Evolutionary conservation across 2,113 vertebrate genomes (phyloP).

Genomic region (Apistogramma diplotaenia): DNA sequence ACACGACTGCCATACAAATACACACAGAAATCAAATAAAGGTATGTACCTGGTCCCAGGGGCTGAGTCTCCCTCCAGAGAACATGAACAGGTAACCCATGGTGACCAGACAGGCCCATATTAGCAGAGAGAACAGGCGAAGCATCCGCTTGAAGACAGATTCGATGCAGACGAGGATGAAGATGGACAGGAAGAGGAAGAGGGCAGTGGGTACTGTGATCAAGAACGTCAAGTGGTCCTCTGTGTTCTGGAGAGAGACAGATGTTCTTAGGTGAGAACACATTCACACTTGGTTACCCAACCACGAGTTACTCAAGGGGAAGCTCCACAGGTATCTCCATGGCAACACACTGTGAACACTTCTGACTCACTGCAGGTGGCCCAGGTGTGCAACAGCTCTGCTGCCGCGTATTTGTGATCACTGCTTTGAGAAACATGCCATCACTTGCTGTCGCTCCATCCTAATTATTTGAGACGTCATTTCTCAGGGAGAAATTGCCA

Average conservation of each 20-base stretch:
- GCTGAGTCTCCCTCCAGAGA: constrained; percentile 91
- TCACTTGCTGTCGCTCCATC: too few species aligned
- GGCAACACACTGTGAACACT: not conserved
- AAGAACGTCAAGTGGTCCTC: constrained; percentile 94
- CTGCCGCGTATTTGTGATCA: too few species aligned
- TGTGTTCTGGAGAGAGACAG: constrained; percentile 79
- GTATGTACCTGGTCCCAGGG: constrained; percentile 99
- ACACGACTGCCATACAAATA: not conserved
- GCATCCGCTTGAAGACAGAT: constrained; percentile 93
- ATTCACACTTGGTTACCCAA: not conserved
- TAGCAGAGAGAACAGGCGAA: constrained; percentile 91
- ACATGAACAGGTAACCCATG: constrained; percentile 99
- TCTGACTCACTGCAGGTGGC: not conserved
- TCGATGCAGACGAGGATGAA: constrained; percentile 97
- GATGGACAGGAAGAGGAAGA: constrained; percentile 95
- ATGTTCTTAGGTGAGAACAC: not conserved
- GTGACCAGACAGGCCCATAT: constrained; percentile 95
- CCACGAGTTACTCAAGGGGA: not conserved
- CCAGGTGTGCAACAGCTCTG: too few species aligned
- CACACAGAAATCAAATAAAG: too few species aligned
- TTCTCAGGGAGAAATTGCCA: too few species aligned
- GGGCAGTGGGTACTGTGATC: constrained; percentile 91
- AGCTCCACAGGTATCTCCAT: not conserved
- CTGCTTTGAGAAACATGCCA: too few species aligned
- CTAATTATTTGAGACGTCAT: too few species aligned